A percentile compares a stretch with the other conserved stretches of the same genome.
Conservation (phyloP, 2,113 vertebrate genomes). For the Callipepla californica region DNA sequence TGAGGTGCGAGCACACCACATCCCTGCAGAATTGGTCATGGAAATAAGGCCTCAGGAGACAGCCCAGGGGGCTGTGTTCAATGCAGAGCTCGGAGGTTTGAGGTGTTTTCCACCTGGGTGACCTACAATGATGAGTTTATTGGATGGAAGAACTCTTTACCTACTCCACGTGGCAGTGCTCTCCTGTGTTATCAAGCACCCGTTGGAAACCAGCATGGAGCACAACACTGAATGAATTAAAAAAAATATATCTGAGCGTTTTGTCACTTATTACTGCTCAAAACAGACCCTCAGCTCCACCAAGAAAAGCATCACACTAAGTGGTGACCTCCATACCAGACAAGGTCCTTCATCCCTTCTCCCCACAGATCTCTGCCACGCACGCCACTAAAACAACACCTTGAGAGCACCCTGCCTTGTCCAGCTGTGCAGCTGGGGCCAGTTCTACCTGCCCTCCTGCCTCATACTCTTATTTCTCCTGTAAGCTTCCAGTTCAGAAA, state of each 20-base stretch:
- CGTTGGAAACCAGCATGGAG: not conserved
- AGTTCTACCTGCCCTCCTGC: not conserved
- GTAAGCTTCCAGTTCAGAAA: rapidly evolving
- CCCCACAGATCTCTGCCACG: not conserved
- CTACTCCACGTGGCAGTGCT: not conserved
- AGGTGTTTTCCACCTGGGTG: not conserved
- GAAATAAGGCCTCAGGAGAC: not conserved
- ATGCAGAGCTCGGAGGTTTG: not conserved
- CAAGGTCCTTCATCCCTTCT: not conserved
- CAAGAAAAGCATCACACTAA: conserved; percentile 1
- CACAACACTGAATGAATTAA: not conserved
- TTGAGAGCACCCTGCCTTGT: not conserved
- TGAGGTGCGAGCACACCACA: not conserved
- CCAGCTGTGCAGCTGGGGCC: not conserved
- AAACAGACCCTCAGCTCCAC: conserved; percentile 17
- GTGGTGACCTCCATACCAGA: not conserved
- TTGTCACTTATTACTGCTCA: conserved; percentile 35
- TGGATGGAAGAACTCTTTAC: not conserved
- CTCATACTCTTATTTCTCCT: not conserved
- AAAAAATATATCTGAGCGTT: not conserved
- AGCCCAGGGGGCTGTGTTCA: not conserved
- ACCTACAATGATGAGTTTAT: rapidly evolving
- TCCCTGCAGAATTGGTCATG: not conserved
- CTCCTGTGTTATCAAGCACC: rapidly evolving
- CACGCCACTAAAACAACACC: not conserved